phyloP scores from a whole-genome alignment of 2,888 invertebrate genomes.

The Hirtodrosophila trivittata region DNA sequence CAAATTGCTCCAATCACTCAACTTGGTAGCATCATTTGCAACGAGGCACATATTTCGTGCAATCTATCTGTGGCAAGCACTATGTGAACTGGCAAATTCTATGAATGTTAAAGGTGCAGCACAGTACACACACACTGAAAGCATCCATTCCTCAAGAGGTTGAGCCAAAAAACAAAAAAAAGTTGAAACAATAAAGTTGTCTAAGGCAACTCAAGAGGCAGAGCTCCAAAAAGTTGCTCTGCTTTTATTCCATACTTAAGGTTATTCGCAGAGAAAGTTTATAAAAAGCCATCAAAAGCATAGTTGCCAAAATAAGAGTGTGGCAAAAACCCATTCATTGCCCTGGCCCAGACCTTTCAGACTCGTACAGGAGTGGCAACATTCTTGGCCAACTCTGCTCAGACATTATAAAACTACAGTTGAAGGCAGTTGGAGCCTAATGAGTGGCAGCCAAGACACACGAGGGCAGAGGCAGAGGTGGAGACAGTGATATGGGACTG shows the following conservation, averaged over 20 bases:
- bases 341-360: conserved; percentile 14
- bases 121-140: conserved; percentile 31
- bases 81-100: conserved; percentile 30
- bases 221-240: conserved; percentile 43
- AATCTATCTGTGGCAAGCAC: conserved; percentile 8
- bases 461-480: background rate
- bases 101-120: conserved; percentile 47
- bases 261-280: conserved; percentile 70
- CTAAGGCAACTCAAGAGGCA: conserved; percentile 35
- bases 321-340: conserved; percentile 17
- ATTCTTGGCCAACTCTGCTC: conserved; percentile 32
- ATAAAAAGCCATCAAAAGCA: conserved; percentile 52
- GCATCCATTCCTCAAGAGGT: conserved; percentile 39
- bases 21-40: conserved; percentile 63
- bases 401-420: conserved; percentile 29
- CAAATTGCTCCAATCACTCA: conserved; percentile 67
- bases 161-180: conserved; percentile 23
- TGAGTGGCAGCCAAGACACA: conserved; percentile 18
- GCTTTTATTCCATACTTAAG: conserved; percentile 50
- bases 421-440: conserved; percentile 22
- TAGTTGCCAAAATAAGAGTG: conserved; percentile 59
- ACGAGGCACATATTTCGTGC: conserved; percentile 52
- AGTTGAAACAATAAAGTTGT: conserved; percentile 66
- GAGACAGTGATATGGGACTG: background rate
- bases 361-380: background rate